These are phyloP conservation scores for Eristalinus sepulchralis DNA, from an alignment of 2,888 invertebrate species.

Conservation along the genomic window DNA sequence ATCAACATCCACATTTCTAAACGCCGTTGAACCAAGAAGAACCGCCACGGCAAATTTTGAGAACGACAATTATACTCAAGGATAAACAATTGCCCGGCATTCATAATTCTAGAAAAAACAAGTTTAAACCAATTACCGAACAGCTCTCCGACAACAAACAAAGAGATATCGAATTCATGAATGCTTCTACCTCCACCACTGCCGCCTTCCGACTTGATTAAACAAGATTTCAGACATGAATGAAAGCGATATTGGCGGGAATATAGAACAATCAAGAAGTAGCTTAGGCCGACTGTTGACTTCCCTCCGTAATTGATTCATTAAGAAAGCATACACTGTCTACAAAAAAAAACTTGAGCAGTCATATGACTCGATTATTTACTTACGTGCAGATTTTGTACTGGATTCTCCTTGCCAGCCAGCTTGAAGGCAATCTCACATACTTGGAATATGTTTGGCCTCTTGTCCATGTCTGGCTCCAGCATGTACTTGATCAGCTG, in stretches of 20 bases:
- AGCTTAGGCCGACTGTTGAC: constrained; percentile 1
- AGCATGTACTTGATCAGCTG: constrained; percentile 91
- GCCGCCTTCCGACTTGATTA: constrained; percentile 21
- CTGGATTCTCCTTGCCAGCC: constrained; percentile 87
- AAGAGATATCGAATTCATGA: constrained; percentile 32
- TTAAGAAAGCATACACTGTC: constrained; percentile 26
- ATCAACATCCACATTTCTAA: not conserved
- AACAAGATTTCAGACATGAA: constrained; percentile 36
- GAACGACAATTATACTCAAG: not conserved
- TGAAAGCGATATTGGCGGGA: not conserved
- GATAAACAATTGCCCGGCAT: not conserved
- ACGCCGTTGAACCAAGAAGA: not conserved
- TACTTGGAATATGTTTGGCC: constrained; percentile 94
- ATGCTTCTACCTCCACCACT: not conserved
- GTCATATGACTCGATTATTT: constrained; percentile 6
- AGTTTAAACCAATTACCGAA: constrained; percentile 22
- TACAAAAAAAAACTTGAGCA: constrained; percentile 31
- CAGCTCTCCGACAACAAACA: constrained; percentile 2
- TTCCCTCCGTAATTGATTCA: constrained; percentile 34
- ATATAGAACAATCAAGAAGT: constrained; percentile 18
- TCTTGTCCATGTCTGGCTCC: constrained; percentile 89
- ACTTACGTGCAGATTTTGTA: constrained; percentile 89
- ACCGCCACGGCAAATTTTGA: not conserved
- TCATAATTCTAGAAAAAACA: constrained; percentile 27
- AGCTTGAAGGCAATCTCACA: constrained; percentile 88